These are phyloP conservation scores for Eunapius fragilis DNA, from an alignment of 37 sponge, comb jelly and placozoan species.

Conservation along the genomic window DNA sequence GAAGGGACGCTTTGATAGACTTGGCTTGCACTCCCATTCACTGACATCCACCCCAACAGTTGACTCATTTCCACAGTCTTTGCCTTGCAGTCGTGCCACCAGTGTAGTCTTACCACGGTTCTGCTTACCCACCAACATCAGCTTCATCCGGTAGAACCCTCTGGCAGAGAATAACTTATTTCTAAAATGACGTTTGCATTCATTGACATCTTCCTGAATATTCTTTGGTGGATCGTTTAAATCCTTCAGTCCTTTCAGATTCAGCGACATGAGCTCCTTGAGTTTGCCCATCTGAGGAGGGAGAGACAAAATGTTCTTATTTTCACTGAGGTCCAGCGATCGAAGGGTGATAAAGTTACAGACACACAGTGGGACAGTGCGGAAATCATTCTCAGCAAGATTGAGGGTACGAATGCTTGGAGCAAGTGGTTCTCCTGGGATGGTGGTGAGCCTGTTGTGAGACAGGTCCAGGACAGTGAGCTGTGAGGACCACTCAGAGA, in stretches of 20 bases:
- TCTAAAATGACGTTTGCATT: constrained; percentile 73
- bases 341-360: constrained; percentile 75
- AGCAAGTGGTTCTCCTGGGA: constrained; percentile 66
- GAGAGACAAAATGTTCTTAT: constrained; percentile 67
- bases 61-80: constrained; percentile 79
- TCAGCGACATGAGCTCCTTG: constrained; percentile 40
- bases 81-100: constrained; percentile 82
- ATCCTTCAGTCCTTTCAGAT: constrained; percentile 66
- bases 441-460: constrained; percentile 67
- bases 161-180: constrained; percentile 64
- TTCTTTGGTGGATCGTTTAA: constrained; percentile 82
- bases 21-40: constrained; percentile 72
- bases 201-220: constrained; percentile 43
- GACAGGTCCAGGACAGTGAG: constrained; percentile 78
- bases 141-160: constrained; percentile 88
- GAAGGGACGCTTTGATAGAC: constrained; percentile 40
- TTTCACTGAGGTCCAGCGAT: constrained; percentile 66
- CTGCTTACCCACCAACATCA: constrained; percentile 87
- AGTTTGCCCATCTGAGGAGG: constrained; percentile 86
- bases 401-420: constrained; percentile 74
- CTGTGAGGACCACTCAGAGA: constrained; percentile 73
- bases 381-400: constrained; percentile 77
- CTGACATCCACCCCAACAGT: constrained; percentile 96
- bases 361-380: constrained; percentile 74
- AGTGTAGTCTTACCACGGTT: constrained; percentile 90